These are phyloP conservation scores for Platyrinchus mystaceus DNA, from an alignment of 2,797 vertebrate genomes.

Conservation along the genomic window DNA sequence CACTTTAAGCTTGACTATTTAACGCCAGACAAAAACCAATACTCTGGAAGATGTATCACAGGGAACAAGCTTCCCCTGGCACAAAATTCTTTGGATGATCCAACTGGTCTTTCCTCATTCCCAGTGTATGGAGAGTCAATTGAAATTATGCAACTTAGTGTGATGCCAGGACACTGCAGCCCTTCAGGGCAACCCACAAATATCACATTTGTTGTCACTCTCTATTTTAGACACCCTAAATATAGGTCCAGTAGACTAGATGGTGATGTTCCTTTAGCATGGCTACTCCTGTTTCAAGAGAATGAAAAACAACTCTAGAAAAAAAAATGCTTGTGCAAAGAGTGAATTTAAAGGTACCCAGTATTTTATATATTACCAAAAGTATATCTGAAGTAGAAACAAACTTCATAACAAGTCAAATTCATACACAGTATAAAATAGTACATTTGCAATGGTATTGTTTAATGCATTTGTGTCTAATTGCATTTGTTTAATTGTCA, in stretches of 20 bases:
- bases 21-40: neutral
- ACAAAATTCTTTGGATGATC: neutral
- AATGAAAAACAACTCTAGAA: neutral
- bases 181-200: neutral
- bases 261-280: neutral
- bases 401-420: neutral
- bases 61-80: neutral
- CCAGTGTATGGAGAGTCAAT: neutral
- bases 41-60: neutral
- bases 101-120: neutral
- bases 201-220: neutral
- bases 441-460: neutral
- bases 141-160: neutral
- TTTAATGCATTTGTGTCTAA: neutral
- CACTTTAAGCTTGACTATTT: neutral
- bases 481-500: neutral
- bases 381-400: neutral
- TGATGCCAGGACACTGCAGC: neutral
- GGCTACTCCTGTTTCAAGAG: neutral
- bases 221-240: constrained; percentile 28
- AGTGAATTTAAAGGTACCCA: neutral
- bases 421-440: neutral
- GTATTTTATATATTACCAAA: neutral
- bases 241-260: constrained; percentile 21
- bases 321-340: neutral